Percentiles rank a stretch among this genome's conserved stretches.
Conservation (phyloP, 2,113 vertebrate genomes). For the Melospiza georgiana region DNA sequence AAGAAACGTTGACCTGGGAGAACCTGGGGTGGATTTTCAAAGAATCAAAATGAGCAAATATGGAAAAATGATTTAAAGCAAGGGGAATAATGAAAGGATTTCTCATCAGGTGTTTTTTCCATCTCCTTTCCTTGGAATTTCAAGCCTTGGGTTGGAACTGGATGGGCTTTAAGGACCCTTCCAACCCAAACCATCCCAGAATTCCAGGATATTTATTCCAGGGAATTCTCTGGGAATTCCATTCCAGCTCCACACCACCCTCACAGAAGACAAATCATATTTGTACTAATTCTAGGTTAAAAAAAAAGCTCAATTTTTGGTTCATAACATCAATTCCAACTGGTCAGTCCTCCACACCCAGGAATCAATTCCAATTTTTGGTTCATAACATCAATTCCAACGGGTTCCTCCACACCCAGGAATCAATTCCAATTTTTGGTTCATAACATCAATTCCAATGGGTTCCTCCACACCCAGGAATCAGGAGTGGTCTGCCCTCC, state of each 20-base stretch:
- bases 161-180: not conserved
- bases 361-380: not conserved
- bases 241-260: not conserved
- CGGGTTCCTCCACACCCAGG: rapidly evolving
- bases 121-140: not conserved
- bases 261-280: not conserved
- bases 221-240: not conserved
- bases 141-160: not conserved
- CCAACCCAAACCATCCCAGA: not conserved
- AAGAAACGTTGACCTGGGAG: not conserved
- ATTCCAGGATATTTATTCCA: not conserved
- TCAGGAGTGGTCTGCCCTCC: not conserved
- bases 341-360: not conserved
- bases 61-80: not conserved
- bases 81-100: not conserved
- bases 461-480: not conserved
- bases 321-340: rapidly evolving
- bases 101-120: not conserved
- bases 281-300: not conserved
- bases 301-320: not conserved
- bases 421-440: not conserved
- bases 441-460: rapidly evolving
- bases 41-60: not conserved
- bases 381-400: rapidly evolving
- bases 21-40: not conserved